Percentiles rank a stretch among this genome's conserved stretches.
Evolutionary conservation across 1,140 invertebrate species (phyloP).

Genomic region (Caenorhabditis brenneri): DNA sequence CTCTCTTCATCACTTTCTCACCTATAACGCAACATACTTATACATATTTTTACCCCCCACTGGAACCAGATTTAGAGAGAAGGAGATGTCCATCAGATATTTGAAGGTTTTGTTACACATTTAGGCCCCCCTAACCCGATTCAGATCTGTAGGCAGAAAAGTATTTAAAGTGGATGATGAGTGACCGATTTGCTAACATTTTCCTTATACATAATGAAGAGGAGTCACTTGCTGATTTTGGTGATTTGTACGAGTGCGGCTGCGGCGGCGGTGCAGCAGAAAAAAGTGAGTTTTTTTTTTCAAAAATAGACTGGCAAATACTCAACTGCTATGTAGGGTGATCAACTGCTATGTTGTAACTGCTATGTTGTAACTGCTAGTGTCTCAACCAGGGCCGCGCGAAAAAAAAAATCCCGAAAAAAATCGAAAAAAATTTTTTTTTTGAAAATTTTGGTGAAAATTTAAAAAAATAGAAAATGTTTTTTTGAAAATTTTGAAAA

Average conservation of each 20-base stretch:
- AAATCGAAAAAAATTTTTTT: too few species aligned
- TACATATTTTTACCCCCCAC: neutral
- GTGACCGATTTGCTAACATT: slow-evolving; percentile 28
- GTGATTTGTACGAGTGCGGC: neutral
- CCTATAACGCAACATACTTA: neutral
- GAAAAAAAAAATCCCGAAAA: too few species aligned
- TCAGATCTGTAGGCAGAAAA: too few species aligned
- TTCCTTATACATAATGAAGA: neutral
- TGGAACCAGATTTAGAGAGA: neutral
- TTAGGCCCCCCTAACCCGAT: neutral
- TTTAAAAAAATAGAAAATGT: too few species aligned
- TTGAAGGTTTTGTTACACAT: slow-evolving; percentile 41
- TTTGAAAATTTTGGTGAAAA: too few species aligned
- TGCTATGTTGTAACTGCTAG: too few species aligned
- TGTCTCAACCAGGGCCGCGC: too few species aligned
- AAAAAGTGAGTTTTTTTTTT: neutral
- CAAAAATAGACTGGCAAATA: neutral
- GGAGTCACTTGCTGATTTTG: neutral
- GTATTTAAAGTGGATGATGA: neutral
- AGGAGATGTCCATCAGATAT: neutral
- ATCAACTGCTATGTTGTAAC: too few species aligned
- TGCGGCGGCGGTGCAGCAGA: neutral
- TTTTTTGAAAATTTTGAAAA: too few species aligned
- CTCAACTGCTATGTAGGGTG: too few species aligned
- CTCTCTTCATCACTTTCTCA: neutral